These are phyloP conservation scores for Rhinogobius similis DNA, from an alignment of 2,113 vertebrate genomes.

Conservation along the genomic window DNA sequence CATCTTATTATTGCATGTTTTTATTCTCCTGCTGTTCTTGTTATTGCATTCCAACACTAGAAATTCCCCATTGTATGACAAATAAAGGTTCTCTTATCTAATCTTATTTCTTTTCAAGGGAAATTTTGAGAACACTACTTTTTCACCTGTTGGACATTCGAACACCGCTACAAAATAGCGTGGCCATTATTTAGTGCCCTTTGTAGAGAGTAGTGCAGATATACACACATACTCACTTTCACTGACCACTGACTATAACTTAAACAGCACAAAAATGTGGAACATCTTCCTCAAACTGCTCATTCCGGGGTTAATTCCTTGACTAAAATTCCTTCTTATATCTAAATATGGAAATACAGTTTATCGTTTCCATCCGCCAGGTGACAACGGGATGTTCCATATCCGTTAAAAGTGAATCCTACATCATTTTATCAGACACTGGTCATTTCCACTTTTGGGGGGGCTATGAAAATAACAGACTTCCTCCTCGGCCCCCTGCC, in stretches of 20 bases:
- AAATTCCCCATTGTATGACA: too few species aligned
- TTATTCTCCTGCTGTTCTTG: too few species aligned
- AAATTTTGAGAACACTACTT: too few species aligned
- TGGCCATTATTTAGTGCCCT: too few species aligned
- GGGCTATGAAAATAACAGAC: slow-evolving; percentile 41
- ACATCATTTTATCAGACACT: slow-evolving; percentile 48
- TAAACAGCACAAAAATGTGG: slow-evolving; percentile 11
- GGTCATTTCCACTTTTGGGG: slow-evolving; percentile 52
- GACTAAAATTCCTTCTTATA: slow-evolving; percentile 17
- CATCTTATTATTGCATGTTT: too few species aligned
- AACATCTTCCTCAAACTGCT: slow-evolving; percentile 43
- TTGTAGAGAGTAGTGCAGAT: too few species aligned
- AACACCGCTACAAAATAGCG: too few species aligned
- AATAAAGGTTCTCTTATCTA: too few species aligned
- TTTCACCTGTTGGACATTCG: too few species aligned
- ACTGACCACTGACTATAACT: background rate
- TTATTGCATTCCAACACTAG: too few species aligned
- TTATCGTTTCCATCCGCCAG: slow-evolving; percentile 43
- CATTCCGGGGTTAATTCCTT: slow-evolving; percentile 29
- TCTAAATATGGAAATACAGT: slow-evolving; percentile 27
- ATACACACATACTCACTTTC: too few species aligned
- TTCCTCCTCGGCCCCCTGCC: slow-evolving; percentile 47
- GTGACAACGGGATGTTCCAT: slow-evolving; percentile 53
- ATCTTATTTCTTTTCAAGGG: too few species aligned
- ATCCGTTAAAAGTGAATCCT: slow-evolving; percentile 53